Evolutionary conservation across 2,888 invertebrate species (phyloP).

Genomic region (Entomobrya proxima): DNA sequence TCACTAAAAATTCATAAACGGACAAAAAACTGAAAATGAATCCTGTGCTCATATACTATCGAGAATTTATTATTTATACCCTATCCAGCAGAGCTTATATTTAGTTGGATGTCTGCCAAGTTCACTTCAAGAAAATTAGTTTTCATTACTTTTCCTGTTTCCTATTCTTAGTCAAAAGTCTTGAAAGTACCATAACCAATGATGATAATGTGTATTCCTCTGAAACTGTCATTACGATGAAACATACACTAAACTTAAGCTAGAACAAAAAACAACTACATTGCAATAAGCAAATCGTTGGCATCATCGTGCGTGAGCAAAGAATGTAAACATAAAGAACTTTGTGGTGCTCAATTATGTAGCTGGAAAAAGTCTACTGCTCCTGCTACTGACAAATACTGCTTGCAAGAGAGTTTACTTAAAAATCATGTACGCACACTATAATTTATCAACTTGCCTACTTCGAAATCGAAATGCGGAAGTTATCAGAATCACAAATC

Average conservation of each 20-base stretch:
- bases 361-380: constrained; percentile 1
- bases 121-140: background rate
- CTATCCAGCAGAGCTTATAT: background rate
- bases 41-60: background rate
- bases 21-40: background rate
- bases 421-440: no score
- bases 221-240: background rate
- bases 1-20: background rate
- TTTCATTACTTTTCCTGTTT: background rate
- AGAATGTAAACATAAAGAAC: background rate
- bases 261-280: background rate
- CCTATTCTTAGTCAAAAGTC: background rate
- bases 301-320: constrained; percentile 1
- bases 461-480: background rate
- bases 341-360: background rate
- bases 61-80: background rate
- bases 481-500: background rate
- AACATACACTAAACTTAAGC: background rate
- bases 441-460: background rate
- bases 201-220: background rate
- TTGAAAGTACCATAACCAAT: background rate
- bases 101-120: background rate
- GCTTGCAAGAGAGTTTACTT: no score
- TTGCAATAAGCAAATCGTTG: background rate
- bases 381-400: no score